A percentile compares a stretch with the other conserved stretches of the same genome.
Evolutionary conservation across 1,140 invertebrate species (phyloP).

Genomic region (Spodoptera litura): DNA sequence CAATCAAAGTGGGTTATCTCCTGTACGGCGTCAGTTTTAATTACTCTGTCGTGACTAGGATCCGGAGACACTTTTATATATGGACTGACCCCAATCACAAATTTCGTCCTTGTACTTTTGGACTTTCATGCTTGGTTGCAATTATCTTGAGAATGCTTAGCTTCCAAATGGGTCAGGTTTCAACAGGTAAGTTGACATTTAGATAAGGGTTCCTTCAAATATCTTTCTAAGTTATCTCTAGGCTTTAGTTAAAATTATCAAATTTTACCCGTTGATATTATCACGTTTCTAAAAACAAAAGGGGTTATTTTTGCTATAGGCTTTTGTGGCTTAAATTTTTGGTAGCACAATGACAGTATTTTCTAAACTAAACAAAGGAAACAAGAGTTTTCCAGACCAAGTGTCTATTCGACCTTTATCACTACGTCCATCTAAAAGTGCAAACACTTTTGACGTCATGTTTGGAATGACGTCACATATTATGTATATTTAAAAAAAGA

Average conservation of each 20-base stretch:
- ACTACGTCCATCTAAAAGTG: neutral
- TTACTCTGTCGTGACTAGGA: conserved; percentile 39
- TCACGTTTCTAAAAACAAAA: no score
- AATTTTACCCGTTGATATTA: no score
- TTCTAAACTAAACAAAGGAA: no score
- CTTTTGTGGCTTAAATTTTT: no score
- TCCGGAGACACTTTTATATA: conserved; percentile 26
- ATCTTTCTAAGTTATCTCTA: no score
- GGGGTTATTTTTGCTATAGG: no score
- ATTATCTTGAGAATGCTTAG: neutral
- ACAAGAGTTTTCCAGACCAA: neutral
- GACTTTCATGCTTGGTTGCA: conserved; percentile 16
- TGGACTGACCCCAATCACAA: conserved; percentile 31
- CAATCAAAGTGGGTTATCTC: conserved; percentile 43
- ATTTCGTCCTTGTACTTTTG: conserved; percentile 8
- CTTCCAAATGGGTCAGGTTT: conserved; percentile 7
- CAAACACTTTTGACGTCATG: conserved; percentile 2
- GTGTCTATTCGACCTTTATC: neutral
- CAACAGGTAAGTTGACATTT: neutral
- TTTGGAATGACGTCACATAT: neutral
- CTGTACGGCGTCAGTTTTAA: conserved; percentile 38
- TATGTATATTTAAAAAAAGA: neutral
- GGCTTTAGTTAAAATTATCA: no score
- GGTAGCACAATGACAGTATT: no score
- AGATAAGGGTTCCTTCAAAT: conserved; percentile 5